Conservation (phyloP, 2,797 vertebrate genomes). For the Aplochiton taeniatus region DNA sequence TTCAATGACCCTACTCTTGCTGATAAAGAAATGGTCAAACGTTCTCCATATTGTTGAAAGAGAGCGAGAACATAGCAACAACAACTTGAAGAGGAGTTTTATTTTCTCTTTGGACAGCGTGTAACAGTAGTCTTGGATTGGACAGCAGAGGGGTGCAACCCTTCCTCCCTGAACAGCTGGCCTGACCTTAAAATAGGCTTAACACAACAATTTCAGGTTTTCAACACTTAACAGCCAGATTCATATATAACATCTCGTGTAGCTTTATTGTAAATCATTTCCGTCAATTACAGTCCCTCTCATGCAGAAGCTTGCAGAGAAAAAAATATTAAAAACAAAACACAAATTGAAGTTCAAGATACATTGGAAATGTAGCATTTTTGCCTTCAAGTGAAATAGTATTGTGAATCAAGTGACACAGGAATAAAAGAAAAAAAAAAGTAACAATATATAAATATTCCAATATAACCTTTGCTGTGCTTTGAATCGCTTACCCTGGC, state of each 20-base stretch:
- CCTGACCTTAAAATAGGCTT: slow-evolving; percentile 4
- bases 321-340: slow-evolving; percentile 53
- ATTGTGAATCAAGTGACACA: slow-evolving; percentile 4
- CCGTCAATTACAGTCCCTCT: slow-evolving; percentile 36
- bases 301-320: slow-evolving; percentile 44
- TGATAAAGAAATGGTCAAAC: neutral
- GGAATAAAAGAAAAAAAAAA: slow-evolving; percentile 13
- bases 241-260: slow-evolving; percentile 20
- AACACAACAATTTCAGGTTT: slow-evolving; percentile 32
- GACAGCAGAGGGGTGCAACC: slow-evolving; percentile 38
- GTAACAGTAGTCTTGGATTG: slow-evolving; percentile 33
- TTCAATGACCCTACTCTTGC: too few species aligned
- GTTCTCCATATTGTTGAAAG: neutral
- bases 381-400: neutral
- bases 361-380: slow-evolving; percentile 17
- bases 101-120: slow-evolving; percentile 50
- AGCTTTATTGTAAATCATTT: slow-evolving; percentile 19
- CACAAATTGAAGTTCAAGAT: slow-evolving; percentile 27
- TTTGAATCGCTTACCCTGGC: slow-evolving; percentile 67
- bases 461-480: slow-evolving; percentile 40
- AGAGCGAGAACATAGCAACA: slow-evolving; percentile 10
- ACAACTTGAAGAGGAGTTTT: slow-evolving; percentile 40
- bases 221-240: slow-evolving; percentile 18
- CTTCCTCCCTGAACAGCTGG: slow-evolving; percentile 1
- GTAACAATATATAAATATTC: slow-evolving; percentile 18